Percentiles rank a stretch among this genome's conserved stretches.
phyloP scores from a whole-genome alignment of 2,797 vertebrate species.

The Benthosema pterotum region DNA sequence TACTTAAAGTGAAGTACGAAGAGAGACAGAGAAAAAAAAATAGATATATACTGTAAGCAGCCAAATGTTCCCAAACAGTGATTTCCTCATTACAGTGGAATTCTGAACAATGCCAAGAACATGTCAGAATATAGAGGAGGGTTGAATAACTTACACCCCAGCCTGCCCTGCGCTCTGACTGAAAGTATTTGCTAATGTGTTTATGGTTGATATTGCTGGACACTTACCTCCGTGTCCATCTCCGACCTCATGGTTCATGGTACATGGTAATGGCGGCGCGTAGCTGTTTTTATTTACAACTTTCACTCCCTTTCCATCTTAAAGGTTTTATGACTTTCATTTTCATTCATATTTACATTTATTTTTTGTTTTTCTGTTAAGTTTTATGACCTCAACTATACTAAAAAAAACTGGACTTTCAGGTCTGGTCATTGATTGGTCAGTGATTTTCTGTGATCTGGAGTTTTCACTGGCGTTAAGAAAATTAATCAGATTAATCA shows the following conservation, averaged over 20 bases:
- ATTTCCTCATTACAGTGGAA: constrained; percentile 74
- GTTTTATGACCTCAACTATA: too few relatives aligned
- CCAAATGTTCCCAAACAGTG: constrained; percentile 58
- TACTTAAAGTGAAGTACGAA: constrained; percentile 56
- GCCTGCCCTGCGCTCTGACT: constrained; percentile 50
- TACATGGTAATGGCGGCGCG: background rate
- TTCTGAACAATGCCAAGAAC: constrained; percentile 70
- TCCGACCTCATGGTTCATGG: background rate
- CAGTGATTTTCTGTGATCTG: too few relatives aligned
- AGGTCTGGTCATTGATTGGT: too few relatives aligned
- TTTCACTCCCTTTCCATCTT: background rate
- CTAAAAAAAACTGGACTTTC: too few relatives aligned
- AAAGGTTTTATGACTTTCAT: too few relatives aligned
- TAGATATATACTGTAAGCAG: constrained; percentile 24
- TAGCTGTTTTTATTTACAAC: background rate
- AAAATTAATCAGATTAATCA: too few relatives aligned
- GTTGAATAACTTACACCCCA: constrained; percentile 58
- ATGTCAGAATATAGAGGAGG: constrained; percentile 70
- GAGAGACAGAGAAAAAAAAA: constrained; percentile 35
- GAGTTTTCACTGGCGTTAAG: too few relatives aligned
- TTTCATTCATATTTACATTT: too few relatives aligned
- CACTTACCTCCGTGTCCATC: constrained; percentile 19
- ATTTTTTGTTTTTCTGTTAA: too few relatives aligned
- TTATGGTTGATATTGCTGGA: constrained; percentile 43
- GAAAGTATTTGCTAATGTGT: constrained; percentile 63